These are phyloP conservation scores for Globodera rostochiensis DNA, from an alignment of 1,140 invertebrate genomes.

Conservation along the genomic window DNA sequence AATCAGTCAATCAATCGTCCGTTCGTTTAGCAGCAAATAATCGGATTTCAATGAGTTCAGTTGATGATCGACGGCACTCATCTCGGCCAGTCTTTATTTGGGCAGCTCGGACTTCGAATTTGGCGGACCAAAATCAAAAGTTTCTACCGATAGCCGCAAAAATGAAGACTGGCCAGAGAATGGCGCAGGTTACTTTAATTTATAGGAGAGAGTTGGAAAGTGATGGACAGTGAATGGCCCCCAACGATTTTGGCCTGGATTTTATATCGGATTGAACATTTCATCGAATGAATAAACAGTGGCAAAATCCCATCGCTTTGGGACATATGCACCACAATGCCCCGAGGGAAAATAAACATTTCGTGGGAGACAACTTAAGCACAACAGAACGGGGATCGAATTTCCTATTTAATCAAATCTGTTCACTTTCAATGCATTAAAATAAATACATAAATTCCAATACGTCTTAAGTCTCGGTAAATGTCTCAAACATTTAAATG, in stretches of 20 bases:
- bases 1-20: background rate
- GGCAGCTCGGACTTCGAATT: conserved; percentile 20
- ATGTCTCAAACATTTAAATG: background rate
- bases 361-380: background rate
- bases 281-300: background rate
- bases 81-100: conserved; percentile 20
- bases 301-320: too few relatives aligned
- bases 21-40: too few relatives aligned
- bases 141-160: conserved; percentile 16
- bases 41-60: background rate
- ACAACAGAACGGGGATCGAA: background rate
- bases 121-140: background rate
- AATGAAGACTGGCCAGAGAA: conserved; percentile 22
- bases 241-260: background rate
- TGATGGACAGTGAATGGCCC: background rate
- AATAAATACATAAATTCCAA: background rate
- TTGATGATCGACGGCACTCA: background rate
- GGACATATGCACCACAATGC: too few relatives aligned
- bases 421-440: conserved; percentile 5
- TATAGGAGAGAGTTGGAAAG: background rate
- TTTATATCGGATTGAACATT: background rate
- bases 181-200: background rate
- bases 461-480: background rate
- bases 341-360: background rate
- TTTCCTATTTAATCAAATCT: conserved; percentile 1